Base-by-base conservation (phyloP, 2,113 vertebrate species). In the Cheilinus undulatus region DNA sequence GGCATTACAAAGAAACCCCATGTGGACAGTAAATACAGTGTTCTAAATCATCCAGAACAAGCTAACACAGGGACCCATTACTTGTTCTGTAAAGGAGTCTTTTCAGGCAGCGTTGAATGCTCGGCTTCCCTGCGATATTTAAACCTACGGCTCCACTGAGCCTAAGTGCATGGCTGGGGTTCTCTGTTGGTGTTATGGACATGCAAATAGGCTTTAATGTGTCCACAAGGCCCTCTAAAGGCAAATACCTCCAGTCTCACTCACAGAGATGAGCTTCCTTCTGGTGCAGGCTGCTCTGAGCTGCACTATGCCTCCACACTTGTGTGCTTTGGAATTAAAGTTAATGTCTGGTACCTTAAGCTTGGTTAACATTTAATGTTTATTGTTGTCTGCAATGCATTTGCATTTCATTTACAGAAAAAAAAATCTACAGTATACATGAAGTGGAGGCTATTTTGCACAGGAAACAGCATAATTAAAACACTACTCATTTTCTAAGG, bases 161-260 rank as follows among this genome's bases (percentile, higher is more conserved):
- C 86, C 86, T 79, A 70, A 89, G 85, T 82, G 78, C 83, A 82
- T 89, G 71, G 78, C 85, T 80, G 88, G 51, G 84, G 57, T 89
- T 84, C 82, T 88, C 88, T 73, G 79, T 86, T 89, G 82, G 86
- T 49, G 71, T 92, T 92, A 93, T 90, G 81, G 86, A 88, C 89
- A 91, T 92, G 91, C 90, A 93, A 93, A 93, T 91, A 74, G 91
- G 80, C 84, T 74, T 90, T 92, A 93, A 92, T 93, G 90, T 91
- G 90, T 90, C 92, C 92, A 92, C 85, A 76, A 92, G 91, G 89
- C 86, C 90, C 88, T 91, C 85, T 91, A 91, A 92, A 93, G 88
- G 76, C 83, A 90, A 92, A 91, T 86, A 89, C 89, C 88, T 90
- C 86, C 67, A 81, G 82, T 82, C 87, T 86, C 80, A 80, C 77